Conservation (phyloP, 1,140 invertebrate genomes). For the Eufriesea mexicana region DNA sequence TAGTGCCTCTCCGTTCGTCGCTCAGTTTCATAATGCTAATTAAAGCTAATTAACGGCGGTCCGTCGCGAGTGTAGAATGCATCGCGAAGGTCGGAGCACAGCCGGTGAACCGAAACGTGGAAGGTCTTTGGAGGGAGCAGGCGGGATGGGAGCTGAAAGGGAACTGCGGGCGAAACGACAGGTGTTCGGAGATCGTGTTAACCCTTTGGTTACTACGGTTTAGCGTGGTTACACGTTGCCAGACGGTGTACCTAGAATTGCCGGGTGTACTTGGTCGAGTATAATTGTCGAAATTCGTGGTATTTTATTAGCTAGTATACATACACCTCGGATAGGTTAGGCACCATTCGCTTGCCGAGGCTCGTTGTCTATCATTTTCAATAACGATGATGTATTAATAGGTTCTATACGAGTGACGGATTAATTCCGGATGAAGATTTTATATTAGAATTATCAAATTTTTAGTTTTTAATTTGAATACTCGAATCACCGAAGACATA, state of each 20-base stretch:
- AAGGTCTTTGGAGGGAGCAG: not conserved
- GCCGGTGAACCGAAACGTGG: not conserved
- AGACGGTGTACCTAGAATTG: not conserved
- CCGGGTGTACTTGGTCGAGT: no score
- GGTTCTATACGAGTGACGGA: no score
- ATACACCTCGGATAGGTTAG: no score
- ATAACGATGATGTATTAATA: no score
- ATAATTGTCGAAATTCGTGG: no score
- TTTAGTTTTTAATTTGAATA: no score
- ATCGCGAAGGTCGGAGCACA: not conserved
- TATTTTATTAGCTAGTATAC: no score
- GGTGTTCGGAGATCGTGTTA: not conserved
- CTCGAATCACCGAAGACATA: no score
- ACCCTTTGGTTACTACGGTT: not conserved
- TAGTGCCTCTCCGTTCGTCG: not conserved
- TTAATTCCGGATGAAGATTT: no score
- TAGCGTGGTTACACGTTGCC: not conserved
- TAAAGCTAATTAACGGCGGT: slow-evolving; percentile 51
- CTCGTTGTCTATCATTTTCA: no score
- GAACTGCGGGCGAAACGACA: not conserved
- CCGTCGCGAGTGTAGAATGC: not conserved
- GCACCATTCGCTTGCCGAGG: no score
- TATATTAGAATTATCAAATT: no score
- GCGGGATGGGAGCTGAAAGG: not conserved
- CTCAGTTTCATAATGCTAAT: slow-evolving; percentile 34